Conservation (phyloP, 2,113 vertebrate species). For the Periophthalmodon schlosseri region DNA sequence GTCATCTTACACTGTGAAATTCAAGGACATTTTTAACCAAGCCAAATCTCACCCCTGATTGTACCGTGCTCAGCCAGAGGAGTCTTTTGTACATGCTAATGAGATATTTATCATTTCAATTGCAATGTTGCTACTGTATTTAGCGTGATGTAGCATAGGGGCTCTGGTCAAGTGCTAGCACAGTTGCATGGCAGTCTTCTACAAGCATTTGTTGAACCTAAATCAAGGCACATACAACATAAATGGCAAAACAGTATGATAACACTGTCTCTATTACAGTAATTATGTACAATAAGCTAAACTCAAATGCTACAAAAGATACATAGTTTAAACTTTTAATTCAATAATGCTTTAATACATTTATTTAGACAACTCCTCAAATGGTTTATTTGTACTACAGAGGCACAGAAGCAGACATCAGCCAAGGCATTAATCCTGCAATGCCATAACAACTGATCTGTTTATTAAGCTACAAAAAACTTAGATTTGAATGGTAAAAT, state of each 20-base stretch:
- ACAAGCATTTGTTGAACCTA: not conserved
- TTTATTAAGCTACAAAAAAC: not conserved
- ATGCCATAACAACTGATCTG: not conserved
- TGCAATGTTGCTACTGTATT: not conserved
- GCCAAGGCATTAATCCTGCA: not conserved
- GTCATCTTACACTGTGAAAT: slow-evolving; percentile 68
- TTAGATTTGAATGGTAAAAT: not conserved
- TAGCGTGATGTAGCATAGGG: slow-evolving; percentile 8
- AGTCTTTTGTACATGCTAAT: slow-evolving; percentile 10
- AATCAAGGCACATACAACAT: not conserved
- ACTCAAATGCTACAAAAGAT: not conserved
- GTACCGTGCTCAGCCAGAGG: slow-evolving; percentile 16
- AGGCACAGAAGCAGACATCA: not conserved
- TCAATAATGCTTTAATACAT: not conserved
- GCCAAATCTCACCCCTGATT: slow-evolving; percentile 30
- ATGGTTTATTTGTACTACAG: not conserved
- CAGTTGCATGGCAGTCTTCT: not conserved
- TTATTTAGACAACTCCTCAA: not conserved
- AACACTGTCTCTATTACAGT: not conserved
- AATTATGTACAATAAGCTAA: not conserved
- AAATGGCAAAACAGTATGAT: not conserved
- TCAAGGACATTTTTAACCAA: slow-evolving; percentile 45
- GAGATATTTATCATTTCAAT: slow-evolving; percentile 8
- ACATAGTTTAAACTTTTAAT: not conserved
- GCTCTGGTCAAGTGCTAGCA: slow-evolving; percentile 11